Evolutionary conservation across 35 echinoderm and acorn worm genomes (phyloP).

Genomic region (Lytechinus variegatus): DNA sequence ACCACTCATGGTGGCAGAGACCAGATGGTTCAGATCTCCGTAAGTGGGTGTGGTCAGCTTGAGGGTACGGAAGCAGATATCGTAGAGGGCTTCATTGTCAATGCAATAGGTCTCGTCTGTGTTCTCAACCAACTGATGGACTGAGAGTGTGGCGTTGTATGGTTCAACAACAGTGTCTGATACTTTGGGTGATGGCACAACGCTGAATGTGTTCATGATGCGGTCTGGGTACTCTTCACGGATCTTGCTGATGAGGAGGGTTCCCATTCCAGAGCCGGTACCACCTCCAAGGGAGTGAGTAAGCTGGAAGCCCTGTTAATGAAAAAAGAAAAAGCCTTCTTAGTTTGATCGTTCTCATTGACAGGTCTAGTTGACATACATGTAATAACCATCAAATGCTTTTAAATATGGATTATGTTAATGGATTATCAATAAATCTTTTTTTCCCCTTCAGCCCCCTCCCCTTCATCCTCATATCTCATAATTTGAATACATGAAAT

Average conservation of each 20-base stretch:
- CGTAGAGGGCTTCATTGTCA: slow-evolving; percentile 90
- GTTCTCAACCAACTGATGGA: slow-evolving; percentile 92
- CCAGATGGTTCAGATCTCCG: slow-evolving; percentile 87
- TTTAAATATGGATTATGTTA: too few relatives aligned
- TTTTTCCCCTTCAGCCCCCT: too few relatives aligned
- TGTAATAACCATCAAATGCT: too few relatives aligned
- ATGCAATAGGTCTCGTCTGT: slow-evolving; percentile 91
- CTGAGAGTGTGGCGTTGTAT: slow-evolving; percentile 96
- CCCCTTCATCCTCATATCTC: too few relatives aligned
- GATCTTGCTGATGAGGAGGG: slow-evolving; percentile 98
- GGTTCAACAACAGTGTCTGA: slow-evolving; percentile 99
- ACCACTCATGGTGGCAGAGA: slow-evolving; percentile 89
- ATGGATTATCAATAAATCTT: too few relatives aligned
- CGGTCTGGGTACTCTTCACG: slow-evolving; percentile 99
- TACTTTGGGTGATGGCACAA: slow-evolving; percentile 99
- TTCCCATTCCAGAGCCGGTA: slow-evolving; percentile 98
- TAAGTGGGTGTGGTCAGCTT: slow-evolving; percentile 88
- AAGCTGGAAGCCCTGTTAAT: slow-evolving; percentile 82
- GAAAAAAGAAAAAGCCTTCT: too few relatives aligned
- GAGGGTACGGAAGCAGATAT: slow-evolving; percentile 88
- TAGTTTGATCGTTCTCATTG: too few relatives aligned
- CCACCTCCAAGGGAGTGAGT: slow-evolving; percentile 97
- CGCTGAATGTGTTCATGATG: slow-evolving; percentile 99
- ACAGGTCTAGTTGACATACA: too few relatives aligned
- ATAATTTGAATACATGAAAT: too few relatives aligned